Percentiles rank a stretch among this genome's conserved stretches.
Evolutionary conservation across 2,888 invertebrate species (phyloP).

Genomic region (Allygus modestus): DNA sequence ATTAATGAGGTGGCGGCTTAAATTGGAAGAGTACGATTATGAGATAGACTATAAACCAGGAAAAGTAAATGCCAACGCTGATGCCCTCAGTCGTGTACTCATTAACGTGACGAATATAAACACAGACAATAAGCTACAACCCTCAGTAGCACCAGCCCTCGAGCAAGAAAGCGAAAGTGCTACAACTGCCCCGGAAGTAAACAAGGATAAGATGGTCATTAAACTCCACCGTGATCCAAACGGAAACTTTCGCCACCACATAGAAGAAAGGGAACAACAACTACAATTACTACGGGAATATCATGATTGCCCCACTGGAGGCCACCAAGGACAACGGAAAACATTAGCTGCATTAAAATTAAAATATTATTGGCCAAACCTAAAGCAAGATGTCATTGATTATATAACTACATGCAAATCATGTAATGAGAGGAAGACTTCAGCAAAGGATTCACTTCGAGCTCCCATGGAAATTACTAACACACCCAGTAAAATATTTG

Average conservation of each 20-base stretch:
- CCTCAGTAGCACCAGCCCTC: background rate
- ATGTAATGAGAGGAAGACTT: slow-evolving; percentile 9
- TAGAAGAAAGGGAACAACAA: background rate
- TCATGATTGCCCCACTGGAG: slow-evolving; percentile 16
- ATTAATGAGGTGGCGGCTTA: slow-evolving; percentile 27
- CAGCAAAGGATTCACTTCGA: background rate
- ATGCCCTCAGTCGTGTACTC: slow-evolving; percentile 18
- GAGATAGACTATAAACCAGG: slow-evolving; percentile 12
- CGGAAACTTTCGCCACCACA: background rate
- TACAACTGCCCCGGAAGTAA: background rate
- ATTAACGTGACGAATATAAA: background rate
- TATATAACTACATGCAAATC: slow-evolving; percentile 13
- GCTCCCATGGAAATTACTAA: slow-evolving; percentile 11
- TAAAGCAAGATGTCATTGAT: background rate
- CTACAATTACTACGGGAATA: slow-evolving; percentile 2
- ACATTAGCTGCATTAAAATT: slow-evolving; percentile 1
- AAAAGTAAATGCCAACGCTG: slow-evolving; percentile 3
- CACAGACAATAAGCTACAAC: background rate
- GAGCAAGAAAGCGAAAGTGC: background rate
- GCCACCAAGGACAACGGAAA: slow-evolving; percentile 18
- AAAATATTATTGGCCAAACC: slow-evolving; percentile 3
- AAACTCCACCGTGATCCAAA: slow-evolving; percentile 3
- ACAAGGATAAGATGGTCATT: background rate
- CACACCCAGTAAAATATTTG: background rate
- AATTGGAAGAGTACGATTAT: slow-evolving; percentile 39